Base-by-base conservation (phyloP, 1,140 invertebrate genomes). In the Sweltsa coloradensis region DNA sequence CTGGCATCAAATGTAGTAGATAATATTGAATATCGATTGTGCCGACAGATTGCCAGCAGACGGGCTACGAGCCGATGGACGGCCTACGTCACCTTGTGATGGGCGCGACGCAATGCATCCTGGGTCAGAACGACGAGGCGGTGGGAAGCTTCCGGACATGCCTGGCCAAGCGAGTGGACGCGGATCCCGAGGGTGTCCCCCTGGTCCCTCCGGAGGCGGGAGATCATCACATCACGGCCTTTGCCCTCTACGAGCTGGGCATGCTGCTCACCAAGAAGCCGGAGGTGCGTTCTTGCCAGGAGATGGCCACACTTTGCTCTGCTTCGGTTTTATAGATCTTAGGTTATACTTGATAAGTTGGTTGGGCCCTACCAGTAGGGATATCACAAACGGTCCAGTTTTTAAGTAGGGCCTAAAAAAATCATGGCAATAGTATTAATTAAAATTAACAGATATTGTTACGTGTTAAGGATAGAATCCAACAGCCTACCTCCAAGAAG, bases 231-330 rank as follows among this genome's bases (percentile, higher is more conserved):
- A 64, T 83, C 46, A 72, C 78, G 45, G 78, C 79, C 11, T 83
- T 81, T 62, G 74, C 79, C 24, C 60, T 76, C 21, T 83, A 78
- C 58, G 80, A 83, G 57, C 59, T 82, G 29, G 78, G 75, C 16
- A 63, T 67, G 24, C 61, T 72, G 6, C 62, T 81, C 48, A 62
- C 69, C 13, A 69, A 65, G 54, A 57, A 65, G 41, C 54, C 58
- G 41, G 61, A 71, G 54, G 75, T 78, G 58, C 64, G 61, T 60
- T 47, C n/a, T n/a, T n/a, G n/a, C n/a, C n/a, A n/a, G n/a, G n/a
- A n/a, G n/a, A n/a, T n/a, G n/a, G n/a, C n/a, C n/a, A n/a, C n/a
- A n/a, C n/a, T n/a, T n/a, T n/a, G n/a, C n/a, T n/a, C n/a, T n/a
- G n/a, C n/a, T n/a, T n/a, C n/a, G n/a, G n/a, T n/a, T n/a, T n/a